These are phyloP conservation scores for Monoplex corrugatus DNA, from an alignment of 2,888 invertebrate genomes.

Conservation along the genomic window DNA sequence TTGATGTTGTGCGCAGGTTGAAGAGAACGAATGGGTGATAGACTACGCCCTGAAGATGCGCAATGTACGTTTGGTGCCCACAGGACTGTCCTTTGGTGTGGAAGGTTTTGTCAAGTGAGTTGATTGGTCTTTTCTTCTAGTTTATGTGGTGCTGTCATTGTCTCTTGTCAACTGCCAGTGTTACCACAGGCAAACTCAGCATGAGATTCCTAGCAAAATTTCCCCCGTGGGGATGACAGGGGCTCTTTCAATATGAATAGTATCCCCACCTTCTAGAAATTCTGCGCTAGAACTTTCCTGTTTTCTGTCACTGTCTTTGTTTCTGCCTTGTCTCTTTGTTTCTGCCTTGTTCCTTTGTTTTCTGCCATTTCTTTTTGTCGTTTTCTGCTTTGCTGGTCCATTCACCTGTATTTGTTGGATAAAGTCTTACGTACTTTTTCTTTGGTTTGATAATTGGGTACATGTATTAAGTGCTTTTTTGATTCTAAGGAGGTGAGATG, in stretches of 20 bases:
- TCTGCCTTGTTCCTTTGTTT: too few relatives aligned
- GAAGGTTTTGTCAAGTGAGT: slow-evolving; percentile 94
- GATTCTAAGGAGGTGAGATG: too few relatives aligned
- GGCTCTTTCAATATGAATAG: background rate
- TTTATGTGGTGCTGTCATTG: slow-evolving; percentile 66
- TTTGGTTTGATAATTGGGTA: too few relatives aligned
- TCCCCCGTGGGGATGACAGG: background rate
- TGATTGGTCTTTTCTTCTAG: background rate
- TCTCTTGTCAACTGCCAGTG: background rate
- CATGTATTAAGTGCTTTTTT: too few relatives aligned
- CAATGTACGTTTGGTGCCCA: slow-evolving; percentile 93
- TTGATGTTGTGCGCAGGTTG: slow-evolving; percentile 85
- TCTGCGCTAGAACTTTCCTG: too few relatives aligned
- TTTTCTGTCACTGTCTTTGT: too few relatives aligned
- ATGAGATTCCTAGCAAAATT: background rate
- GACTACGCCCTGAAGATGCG: slow-evolving; percentile 96
- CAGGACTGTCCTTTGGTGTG: slow-evolving; percentile 96
- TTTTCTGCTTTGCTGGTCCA: too few relatives aligned
- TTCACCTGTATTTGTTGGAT: too few relatives aligned
- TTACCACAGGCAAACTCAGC: background rate
- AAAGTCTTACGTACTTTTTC: too few relatives aligned
- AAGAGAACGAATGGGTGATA: slow-evolving; percentile 99
- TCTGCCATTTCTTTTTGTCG: too few relatives aligned
- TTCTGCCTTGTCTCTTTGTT: too few relatives aligned
- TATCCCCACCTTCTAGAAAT: too few relatives aligned